Conservation (phyloP, 35 echinoderm and acorn worm genomes). For the Holothuria glaberrima region DNA sequence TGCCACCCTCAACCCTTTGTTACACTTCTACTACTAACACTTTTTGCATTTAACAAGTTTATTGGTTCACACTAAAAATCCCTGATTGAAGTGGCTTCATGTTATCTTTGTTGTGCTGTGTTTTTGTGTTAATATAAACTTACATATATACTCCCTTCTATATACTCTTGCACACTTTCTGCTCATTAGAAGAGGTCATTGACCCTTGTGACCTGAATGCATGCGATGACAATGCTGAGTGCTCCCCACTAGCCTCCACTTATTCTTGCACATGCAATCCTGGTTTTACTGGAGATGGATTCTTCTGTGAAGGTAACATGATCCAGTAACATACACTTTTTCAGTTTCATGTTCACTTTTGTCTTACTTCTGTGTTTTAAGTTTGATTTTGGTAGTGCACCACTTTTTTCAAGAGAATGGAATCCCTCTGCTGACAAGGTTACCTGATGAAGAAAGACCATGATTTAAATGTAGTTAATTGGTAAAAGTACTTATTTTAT, state of each 20-base stretch:
- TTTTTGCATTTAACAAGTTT: too few relatives aligned
- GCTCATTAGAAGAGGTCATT: slow-evolving; percentile 47
- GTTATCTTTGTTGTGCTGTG: too few relatives aligned
- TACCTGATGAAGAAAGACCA: too few relatives aligned
- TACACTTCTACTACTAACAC: too few relatives aligned
- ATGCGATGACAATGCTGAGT: slow-evolving; percentile 80
- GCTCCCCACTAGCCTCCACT: slow-evolving; percentile 55
- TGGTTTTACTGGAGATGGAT: slow-evolving; percentile 82
- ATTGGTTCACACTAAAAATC: too few relatives aligned
- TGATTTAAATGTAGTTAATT: too few relatives aligned
- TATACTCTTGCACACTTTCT: slow-evolving; percentile 25
- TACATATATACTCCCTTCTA: not conserved
- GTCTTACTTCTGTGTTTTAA: not conserved
- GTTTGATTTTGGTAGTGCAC: too few relatives aligned
- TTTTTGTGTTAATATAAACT: not conserved
- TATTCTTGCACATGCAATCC: slow-evolving; percentile 77
- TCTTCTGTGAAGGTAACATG: slow-evolving; percentile 67
- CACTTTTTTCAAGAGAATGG: too few relatives aligned
- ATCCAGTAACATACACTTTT: not conserved
- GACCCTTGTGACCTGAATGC: slow-evolving; percentile 64
- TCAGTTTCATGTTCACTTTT: not conserved
- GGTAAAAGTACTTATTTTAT: too few relatives aligned
- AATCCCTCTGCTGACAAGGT: too few relatives aligned
- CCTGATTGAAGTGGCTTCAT: not conserved
- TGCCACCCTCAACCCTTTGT: too few relatives aligned